phyloP scores from a whole-genome alignment of 2,888 invertebrate genomes.

The Cantharis rufa region DNA sequence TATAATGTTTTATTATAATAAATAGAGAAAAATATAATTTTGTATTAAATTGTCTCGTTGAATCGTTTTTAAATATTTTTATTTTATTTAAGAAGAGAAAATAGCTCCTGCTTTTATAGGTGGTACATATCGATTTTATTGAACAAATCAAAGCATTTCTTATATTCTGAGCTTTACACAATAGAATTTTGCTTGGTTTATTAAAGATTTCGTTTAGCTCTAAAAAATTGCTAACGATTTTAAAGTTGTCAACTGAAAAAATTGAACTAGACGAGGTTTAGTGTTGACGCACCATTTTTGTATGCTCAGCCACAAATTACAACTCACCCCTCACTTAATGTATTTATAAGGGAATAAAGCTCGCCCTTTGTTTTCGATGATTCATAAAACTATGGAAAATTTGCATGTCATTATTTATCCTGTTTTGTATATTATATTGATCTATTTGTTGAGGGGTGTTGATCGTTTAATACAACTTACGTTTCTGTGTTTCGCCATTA shows the following conservation, averaged over 20 bases:
- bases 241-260: neutral
- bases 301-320: slow-evolving; percentile 2
- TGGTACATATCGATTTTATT: neutral
- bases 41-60: neutral
- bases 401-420: neutral
- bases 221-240: neutral
- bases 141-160: neutral
- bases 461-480: neutral
- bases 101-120: neutral
- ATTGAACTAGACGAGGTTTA: neutral
- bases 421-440: neutral
- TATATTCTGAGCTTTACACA: neutral
- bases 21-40: neutral
- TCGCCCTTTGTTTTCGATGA: slow-evolving; percentile 10
- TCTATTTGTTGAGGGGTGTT: neutral
- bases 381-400: slow-evolving; percentile 11
- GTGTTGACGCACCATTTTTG: neutral
- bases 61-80: neutral
- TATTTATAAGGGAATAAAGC: slow-evolving; percentile 16
- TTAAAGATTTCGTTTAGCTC: neutral
- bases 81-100: neutral
- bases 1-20: no score
- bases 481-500: neutral
- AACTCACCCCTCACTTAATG: slow-evolving; percentile 10
- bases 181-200: neutral